A percentile compares a stretch with the other conserved stretches of the same genome.
Evolutionary conservation across 2,888 invertebrate genomes (phyloP).

Genomic region (Tribolium freemani): DNA sequence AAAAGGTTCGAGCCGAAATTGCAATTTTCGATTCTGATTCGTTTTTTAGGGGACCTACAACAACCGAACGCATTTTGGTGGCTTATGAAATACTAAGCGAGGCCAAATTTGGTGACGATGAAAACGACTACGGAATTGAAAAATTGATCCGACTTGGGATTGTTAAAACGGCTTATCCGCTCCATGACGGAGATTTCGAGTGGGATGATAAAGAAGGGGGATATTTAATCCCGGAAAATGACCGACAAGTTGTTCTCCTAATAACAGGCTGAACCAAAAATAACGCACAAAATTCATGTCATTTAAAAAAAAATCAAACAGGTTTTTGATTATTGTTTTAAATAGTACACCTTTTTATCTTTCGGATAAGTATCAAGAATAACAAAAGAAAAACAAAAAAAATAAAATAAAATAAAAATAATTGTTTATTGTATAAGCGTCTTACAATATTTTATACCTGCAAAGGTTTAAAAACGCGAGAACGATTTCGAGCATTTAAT

Average conservation of each 20-base stretch:
- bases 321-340: too few species aligned
- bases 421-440: too few species aligned
- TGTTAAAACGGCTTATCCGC: constrained; percentile 5
- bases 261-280: too few species aligned
- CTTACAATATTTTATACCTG: too few species aligned
- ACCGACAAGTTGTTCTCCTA: neutral
- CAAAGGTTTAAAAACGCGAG: too few species aligned
- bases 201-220: neutral
- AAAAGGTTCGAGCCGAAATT: neutral
- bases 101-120: constrained; percentile 8
- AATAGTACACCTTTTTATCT: too few species aligned
- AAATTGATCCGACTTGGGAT: neutral
- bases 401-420: too few species aligned
- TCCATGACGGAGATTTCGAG: neutral
- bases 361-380: too few species aligned
- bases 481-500: too few species aligned
- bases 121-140: neutral
- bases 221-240: neutral
- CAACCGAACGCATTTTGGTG: constrained; percentile 1
- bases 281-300: too few species aligned
- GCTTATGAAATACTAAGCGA: constrained; percentile 6
- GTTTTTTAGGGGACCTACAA: neutral
- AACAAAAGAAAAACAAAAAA: too few species aligned
- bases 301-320: too few species aligned
- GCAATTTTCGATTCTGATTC: neutral